Evolutionary conservation across 2,797 vertebrate species (phyloP), one percentile per base, ranked within the genome.

Genomic region (Mormyrops attenuatus): DNA sequence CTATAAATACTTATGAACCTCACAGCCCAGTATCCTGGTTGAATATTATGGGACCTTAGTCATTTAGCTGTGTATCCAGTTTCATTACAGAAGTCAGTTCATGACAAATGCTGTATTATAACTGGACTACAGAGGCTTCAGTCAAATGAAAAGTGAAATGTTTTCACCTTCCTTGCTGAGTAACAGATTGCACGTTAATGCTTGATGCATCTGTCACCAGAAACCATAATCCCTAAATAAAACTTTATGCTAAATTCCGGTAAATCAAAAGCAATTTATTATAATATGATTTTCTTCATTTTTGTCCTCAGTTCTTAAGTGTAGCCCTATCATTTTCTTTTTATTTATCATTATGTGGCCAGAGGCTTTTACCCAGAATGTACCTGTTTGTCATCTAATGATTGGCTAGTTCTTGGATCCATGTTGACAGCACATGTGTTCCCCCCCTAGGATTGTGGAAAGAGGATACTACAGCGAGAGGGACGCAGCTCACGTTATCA

Each of bases 391-490:
- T 7, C 6, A n/a, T 41, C 38, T 13, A 82, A 44, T 47, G 22
- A 47, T 41, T 52, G 82, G 50, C 38, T 82, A 85, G 57, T 53
- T 4, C 73, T 88, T 55, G 26, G 52, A 22, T 52, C 26, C 22
- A 22, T 41, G 44, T 26, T 66, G 77, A 84, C 80, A 49, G 8
- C 20, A 15, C 15, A 20, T 82, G 41, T 49, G 41, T 50, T 82
- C 41, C 22, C 69, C 30, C 38, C n/a, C 3, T 93, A 98, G 97
- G 95, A 98, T 98, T 0, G 97, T 98, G 92, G 97, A 98, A 91
- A 95, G 97, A 20, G 97, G 97, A 0, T 97, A 97, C 94, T 98
- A 98, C 96, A 98, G 97, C 3, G 97, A 98, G 92, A 91, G 96
- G 91, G 97, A 97, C 0, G 97, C 97, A 0, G 97, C 97, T 0